Evolutionary conservation across 2,797 vertebrate genomes (phyloP).

Genomic region (Ficedula albicollis): DNA sequence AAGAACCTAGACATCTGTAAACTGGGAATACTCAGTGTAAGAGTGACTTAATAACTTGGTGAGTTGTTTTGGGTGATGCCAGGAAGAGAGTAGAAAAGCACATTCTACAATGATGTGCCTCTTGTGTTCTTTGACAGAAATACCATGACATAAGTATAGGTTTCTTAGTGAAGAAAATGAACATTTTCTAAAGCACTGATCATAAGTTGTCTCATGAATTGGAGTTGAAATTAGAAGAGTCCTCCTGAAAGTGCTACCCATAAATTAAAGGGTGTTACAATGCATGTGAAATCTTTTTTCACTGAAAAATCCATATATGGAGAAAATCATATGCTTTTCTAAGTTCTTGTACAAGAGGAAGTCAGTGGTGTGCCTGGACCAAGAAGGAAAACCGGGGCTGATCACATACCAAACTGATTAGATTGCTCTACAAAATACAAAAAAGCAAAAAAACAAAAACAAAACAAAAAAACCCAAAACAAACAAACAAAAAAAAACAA

Average conservation of each 20-base stretch:
- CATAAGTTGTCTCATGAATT: not conserved
- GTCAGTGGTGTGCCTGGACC: not conserved
- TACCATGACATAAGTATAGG: not conserved
- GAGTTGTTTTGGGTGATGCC: not conserved
- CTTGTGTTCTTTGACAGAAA: not conserved
- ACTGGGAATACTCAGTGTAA: not conserved
- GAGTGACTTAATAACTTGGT: not conserved
- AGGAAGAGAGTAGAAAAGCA: not conserved
- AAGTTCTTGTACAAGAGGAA: not conserved
- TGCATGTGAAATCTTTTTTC: not conserved
- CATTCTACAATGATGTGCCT: not conserved
- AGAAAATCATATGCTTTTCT: not conserved
- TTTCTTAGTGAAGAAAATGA: not conserved
- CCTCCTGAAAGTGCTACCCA: not conserved
- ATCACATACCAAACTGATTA: not conserved
- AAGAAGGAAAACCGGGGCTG: not conserved
- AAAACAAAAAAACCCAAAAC: not conserved
- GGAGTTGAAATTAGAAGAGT: not conserved
- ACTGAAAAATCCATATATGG: not conserved
- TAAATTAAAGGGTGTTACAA: not conserved
- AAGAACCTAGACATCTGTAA: not conserved
- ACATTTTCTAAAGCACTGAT: not conserved
- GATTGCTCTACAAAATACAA: not conserved
- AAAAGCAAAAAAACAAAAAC: not conserved
- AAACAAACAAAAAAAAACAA: not conserved